Percentiles rank a stretch among this genome's conserved stretches.
Evolutionary conservation across 2,888 invertebrate species (phyloP).

Genomic region (Agriopis marginaria): DNA sequence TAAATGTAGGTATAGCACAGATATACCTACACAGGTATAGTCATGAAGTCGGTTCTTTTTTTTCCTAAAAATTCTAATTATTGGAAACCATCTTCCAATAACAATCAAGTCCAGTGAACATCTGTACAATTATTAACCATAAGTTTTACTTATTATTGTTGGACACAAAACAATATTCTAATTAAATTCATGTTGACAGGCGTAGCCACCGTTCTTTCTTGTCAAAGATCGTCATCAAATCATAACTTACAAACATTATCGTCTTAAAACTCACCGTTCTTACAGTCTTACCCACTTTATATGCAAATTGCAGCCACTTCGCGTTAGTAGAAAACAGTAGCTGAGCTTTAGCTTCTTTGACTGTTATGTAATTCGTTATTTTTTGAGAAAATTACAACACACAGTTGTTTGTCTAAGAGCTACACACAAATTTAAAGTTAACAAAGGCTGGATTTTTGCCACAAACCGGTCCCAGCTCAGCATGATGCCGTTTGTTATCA

Average conservation of each 20-base stretch:
- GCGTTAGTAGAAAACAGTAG: constrained; percentile 14
- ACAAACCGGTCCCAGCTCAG: no score
- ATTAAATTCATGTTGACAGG: constrained; percentile 33
- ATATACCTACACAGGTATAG: no score
- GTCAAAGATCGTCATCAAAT: constrained; percentile 38
- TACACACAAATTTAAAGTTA: no score
- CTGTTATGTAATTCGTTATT: neutral
- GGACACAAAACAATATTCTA: constrained; percentile 28
- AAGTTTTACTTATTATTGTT: constrained; percentile 5
- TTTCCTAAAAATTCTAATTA: no score
- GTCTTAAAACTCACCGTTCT: constrained; percentile 33
- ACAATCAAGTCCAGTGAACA: constrained; percentile 8
- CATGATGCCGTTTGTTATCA: no score
- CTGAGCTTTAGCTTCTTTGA: neutral
- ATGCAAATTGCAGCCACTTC: constrained; percentile 41
- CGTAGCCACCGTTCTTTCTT: constrained; percentile 33
- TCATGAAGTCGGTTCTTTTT: no score
- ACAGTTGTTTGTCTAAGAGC: no score
- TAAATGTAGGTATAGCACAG: no score
- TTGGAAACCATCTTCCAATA: neutral
- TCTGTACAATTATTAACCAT: constrained; percentile 11
- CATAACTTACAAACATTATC: constrained; percentile 38
- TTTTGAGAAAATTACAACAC: no score
- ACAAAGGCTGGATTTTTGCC: no score
- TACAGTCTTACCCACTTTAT: constrained; percentile 36